These are phyloP conservation scores for Chlorocebus sabaeus DNA, from an alignment of 2,113 vertebrate genomes.

Conservation along the genomic window DNA sequence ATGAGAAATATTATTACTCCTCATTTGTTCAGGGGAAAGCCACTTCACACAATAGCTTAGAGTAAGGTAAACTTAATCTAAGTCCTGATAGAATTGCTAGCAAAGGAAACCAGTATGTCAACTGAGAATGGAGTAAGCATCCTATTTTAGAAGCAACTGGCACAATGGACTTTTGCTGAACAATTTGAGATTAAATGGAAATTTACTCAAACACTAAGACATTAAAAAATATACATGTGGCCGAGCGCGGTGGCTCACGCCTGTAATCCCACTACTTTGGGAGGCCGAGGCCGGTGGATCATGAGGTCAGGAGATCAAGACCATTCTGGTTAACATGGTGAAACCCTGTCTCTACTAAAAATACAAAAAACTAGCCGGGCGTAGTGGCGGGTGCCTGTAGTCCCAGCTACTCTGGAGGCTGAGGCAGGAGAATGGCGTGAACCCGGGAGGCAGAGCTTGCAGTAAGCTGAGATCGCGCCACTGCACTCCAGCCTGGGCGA, in stretches of 20 bases:
- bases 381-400: accelerated
- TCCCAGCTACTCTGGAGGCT: too few relatives aligned
- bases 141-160: neutral
- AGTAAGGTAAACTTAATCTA: neutral
- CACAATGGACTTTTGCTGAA: neutral
- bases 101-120: neutral
- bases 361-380: too few relatives aligned
- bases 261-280: too few relatives aligned
- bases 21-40: neutral
- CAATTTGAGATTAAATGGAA: neutral
- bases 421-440: too few relatives aligned
- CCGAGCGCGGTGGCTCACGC: accelerated
- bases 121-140: too few relatives aligned
- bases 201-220: neutral
- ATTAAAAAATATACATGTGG: neutral
- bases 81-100: neutral
- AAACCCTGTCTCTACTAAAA: too few relatives aligned
- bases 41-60: neutral
- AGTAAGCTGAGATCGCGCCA: too few relatives aligned
- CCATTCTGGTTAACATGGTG: too few relatives aligned
- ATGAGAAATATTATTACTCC: neutral
- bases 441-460: too few relatives aligned
- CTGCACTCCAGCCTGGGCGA: too few relatives aligned
- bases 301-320: too few relatives aligned
- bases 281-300: too few relatives aligned